Percentiles rank a stretch among this genome's conserved stretches.
Evolutionary conservation across 2,888 invertebrate genomes (phyloP).

Genomic region (Spilarctia lutea): DNA sequence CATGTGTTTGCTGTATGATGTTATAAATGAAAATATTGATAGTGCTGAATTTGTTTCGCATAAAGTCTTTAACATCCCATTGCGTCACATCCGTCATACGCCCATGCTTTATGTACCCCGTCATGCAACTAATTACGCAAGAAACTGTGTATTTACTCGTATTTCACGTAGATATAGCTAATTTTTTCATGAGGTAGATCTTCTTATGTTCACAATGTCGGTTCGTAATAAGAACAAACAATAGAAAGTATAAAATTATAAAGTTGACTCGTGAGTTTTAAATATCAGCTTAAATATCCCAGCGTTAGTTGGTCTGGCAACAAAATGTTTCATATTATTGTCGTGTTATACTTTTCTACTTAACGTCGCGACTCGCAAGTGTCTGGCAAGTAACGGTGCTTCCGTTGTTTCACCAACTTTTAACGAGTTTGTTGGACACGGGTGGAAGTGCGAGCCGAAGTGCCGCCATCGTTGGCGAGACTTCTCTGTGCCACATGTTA

Average conservation of each 20-base stretch:
- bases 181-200: no score
- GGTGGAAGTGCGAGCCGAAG: conserved; percentile 62
- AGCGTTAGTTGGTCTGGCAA: conserved; percentile 69
- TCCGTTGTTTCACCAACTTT: conserved; percentile 84
- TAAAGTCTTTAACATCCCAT: no score
- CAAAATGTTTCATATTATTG: conserved; percentile 80
- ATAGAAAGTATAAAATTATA: conserved; percentile 53
- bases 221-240: conserved; percentile 24
- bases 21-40: no score
- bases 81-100: no score
- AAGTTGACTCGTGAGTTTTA: conserved; percentile 49
- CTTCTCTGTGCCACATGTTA: conserved; percentile 67
- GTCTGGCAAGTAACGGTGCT: conserved; percentile 77
- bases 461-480: conserved; percentile 61
- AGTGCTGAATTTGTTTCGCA: no score
- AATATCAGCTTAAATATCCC: conserved; percentile 70
- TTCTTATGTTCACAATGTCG: background rate
- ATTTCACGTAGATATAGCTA: no score
- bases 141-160: no score
- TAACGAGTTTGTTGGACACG: conserved; percentile 86
- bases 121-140: no score
- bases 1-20: no score
- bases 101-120: no score
- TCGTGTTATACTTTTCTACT: conserved; percentile 82
- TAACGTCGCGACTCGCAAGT: conserved; percentile 81